Percentiles rank a stretch among this genome's conserved stretches.
Evolutionary conservation across 2,797 vertebrate genomes (phyloP).

Genomic region (Dendrocincla tyrannina): DNA sequence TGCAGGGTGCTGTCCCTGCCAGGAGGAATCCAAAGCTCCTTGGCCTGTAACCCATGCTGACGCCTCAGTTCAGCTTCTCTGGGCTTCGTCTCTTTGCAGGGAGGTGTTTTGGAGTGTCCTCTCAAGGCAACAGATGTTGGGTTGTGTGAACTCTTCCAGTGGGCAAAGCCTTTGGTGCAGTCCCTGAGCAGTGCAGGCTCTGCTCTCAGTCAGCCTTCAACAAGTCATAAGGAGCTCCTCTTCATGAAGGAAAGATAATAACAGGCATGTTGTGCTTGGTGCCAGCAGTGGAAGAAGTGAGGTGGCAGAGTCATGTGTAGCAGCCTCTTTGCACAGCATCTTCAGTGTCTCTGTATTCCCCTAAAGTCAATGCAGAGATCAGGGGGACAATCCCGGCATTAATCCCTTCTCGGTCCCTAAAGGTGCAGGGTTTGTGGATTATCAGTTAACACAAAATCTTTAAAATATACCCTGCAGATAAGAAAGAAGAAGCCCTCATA

Average conservation of each 20-base stretch:
- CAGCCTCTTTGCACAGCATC: neutral
- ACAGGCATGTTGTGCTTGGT: neutral
- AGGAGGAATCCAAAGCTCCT: neutral
- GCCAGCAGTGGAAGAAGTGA: neutral
- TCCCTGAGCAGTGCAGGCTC: neutral
- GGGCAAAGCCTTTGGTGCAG: neutral
- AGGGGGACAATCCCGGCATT: neutral
- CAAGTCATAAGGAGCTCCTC: neutral
- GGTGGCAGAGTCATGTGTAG: neutral
- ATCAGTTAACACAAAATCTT: neutral
- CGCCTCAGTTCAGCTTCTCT: too few relatives aligned
- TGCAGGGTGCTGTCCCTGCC: neutral
- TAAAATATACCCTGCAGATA: neutral
- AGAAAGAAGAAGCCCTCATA: neutral
- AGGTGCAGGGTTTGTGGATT: neutral
- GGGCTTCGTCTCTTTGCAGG: neutral
- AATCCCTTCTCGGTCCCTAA: neutral
- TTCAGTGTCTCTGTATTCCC: neutral
- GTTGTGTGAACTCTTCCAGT: neutral
- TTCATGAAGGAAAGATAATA: neutral
- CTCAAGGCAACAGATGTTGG: accelerated
- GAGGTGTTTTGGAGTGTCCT: neutral
- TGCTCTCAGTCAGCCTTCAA: neutral
- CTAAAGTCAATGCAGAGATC: neutral
- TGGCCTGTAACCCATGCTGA: accelerated